A percentile compares a stretch with the other conserved stretches of the same genome.
phyloP scores from a whole-genome alignment of 2,797 vertebrate genomes.

The Intellagama lesueurii region DNA sequence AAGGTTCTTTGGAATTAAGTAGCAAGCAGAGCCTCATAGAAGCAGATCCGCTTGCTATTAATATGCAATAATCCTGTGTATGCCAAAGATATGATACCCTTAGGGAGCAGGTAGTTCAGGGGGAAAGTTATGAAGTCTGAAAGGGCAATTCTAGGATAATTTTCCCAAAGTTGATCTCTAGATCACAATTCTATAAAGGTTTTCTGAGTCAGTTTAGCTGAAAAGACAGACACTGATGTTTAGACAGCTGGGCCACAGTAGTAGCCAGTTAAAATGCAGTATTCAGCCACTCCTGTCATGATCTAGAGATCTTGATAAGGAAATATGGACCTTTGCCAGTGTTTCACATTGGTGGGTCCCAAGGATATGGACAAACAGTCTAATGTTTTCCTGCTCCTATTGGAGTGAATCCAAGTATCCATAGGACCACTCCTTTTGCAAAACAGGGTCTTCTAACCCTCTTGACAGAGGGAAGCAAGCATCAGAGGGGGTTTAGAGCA shows the following conservation, averaged over 20 bases:
- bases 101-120: background rate
- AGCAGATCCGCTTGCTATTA: background rate
- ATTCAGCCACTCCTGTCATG: conserved; percentile 30
- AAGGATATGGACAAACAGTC: background rate
- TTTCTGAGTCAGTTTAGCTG: background rate
- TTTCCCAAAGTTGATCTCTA: background rate
- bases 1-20: background rate
- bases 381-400: no score
- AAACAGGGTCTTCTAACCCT: background rate
- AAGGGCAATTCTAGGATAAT: background rate
- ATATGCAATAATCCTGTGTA: background rate
- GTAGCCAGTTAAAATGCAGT: conserved; percentile 10
- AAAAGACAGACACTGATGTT: conserved; percentile 35
- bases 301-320: conserved; percentile 2
- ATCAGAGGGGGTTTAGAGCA: background rate
- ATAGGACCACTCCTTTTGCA: background rate
- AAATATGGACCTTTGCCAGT: background rate
- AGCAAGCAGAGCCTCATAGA: background rate
- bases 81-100: background rate
- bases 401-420: background rate
- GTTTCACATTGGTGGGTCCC: background rate
- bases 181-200: background rate
- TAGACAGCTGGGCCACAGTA: conserved; percentile 2
- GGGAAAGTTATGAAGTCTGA: background rate
- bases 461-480: background rate